Percentiles rank a stretch among this genome's conserved stretches.
Evolutionary conservation across 64 coral and sea anemone species (phyloP).

Genomic region (Dendronephthya gigantea): DNA sequence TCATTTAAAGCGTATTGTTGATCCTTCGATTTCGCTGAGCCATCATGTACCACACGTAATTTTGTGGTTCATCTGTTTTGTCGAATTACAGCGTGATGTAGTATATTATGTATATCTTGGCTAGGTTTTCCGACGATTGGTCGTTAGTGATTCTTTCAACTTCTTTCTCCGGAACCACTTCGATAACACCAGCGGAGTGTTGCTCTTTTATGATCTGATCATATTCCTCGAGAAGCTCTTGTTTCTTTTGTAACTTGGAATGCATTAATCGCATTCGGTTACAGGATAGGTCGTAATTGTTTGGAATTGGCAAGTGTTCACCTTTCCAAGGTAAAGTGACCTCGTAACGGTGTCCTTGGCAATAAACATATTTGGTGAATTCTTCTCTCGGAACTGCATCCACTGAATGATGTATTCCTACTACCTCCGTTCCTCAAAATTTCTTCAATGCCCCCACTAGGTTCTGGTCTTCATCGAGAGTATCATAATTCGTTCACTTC

Average conservation of each 20-base stretch:
- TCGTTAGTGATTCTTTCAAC: neutral
- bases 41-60: constrained; percentile 50
- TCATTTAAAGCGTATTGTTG: constrained; percentile 16
- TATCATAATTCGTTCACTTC: neutral
- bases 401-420: constrained; percentile 21
- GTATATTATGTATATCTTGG: constrained; percentile 32
- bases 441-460: constrained; percentile 35
- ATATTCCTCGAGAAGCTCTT: too few species aligned
- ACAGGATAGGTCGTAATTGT: constrained; percentile 30
- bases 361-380: constrained; percentile 21
- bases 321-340: constrained; percentile 45
- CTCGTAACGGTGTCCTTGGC: constrained; percentile 42
- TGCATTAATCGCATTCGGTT: constrained; percentile 34
- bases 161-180: constrained; percentile 24
- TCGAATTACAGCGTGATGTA: constrained; percentile 50
- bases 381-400: neutral
- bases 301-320: constrained; percentile 18
- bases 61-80: constrained; percentile 43
- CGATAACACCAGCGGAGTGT: constrained; percentile 41
- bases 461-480: constrained; percentile 19
- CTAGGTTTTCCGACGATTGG: neutral
- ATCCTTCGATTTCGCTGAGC: constrained; percentile 46
- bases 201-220: constrained; percentile 65
- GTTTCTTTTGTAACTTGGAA: constrained; percentile 51
- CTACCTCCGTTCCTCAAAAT: constrained; percentile 44